Evolutionary conservation across 92 coral and sea anemone species (phyloP).

Genomic region (Blastomussa wellsi): DNA sequence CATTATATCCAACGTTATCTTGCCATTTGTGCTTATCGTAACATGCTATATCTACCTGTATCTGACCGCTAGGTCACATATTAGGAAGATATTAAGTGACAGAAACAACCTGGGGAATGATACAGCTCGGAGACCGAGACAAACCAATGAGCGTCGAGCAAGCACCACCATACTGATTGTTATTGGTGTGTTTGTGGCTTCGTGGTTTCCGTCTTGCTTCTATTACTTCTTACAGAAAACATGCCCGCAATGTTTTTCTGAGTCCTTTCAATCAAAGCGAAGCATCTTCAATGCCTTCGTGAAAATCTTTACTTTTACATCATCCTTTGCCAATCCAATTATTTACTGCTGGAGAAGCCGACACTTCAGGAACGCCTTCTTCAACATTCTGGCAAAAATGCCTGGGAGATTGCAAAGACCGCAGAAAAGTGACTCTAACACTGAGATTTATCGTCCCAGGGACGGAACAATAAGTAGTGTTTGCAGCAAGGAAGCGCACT

Average conservation of each 20-base stretch:
- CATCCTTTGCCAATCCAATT: constrained; percentile 79
- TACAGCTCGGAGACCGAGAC: constrained; percentile 10
- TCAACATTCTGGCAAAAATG: constrained; percentile 33
- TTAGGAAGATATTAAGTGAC: constrained; percentile 57
- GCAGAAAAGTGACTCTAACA: not conserved
- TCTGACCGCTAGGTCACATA: constrained; percentile 74
- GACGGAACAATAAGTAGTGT: constrained; percentile 4
- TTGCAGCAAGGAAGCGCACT: not conserved
- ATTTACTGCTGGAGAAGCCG: constrained; percentile 77
- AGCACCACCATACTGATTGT: constrained; percentile 84
- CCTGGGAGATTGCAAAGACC: not conserved
- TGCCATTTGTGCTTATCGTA: constrained; percentile 77
- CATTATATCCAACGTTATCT: constrained; percentile 78
- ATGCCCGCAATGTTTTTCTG: constrained; percentile 76
- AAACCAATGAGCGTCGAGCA: constrained; percentile 68
- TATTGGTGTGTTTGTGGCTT: constrained; percentile 83
- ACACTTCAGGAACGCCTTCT: constrained; percentile 73
- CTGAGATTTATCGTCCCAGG: not conserved
- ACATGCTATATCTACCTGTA: constrained; percentile 82
- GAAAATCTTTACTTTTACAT: constrained; percentile 74
- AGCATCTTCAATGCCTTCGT: constrained; percentile 77
- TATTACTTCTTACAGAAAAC: constrained; percentile 83
- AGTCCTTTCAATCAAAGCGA: constrained; percentile 56
- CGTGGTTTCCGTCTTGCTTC: constrained; percentile 95
- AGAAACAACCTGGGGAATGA: not conserved